Evolutionary conservation across 2,888 invertebrate species (phyloP).

Genomic region (Leucozona laternaria): DNA sequence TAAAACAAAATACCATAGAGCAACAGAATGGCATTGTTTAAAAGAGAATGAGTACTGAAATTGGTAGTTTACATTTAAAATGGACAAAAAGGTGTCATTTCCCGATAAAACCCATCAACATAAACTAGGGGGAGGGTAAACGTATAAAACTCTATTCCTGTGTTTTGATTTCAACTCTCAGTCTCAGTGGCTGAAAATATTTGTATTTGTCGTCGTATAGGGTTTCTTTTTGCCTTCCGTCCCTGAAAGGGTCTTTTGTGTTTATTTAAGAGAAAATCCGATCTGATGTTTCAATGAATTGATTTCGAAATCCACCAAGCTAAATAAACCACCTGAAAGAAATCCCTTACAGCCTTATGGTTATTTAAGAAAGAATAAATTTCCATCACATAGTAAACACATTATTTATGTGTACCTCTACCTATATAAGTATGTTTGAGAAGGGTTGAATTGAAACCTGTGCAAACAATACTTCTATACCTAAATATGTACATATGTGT

Average conservation of each 20-base stretch:
- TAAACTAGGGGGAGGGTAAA: neutral
- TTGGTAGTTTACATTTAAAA: conserved; percentile 5
- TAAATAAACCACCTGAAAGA: conserved; percentile 25
- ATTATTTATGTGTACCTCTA: conserved; percentile 33
- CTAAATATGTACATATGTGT: too few relatives aligned
- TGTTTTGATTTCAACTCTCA: conserved; percentile 15
- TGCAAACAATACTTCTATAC: neutral
- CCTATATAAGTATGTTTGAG: conserved; percentile 1
- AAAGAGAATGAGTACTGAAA: neutral
- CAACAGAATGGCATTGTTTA: neutral
- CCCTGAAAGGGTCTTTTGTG: neutral
- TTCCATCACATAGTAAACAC: conserved; percentile 13
- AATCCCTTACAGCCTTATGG: conserved; percentile 14
- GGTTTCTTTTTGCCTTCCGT: neutral
- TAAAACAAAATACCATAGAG: conserved; percentile 10
- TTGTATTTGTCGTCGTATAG: neutral
- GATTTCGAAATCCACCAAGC: conserved; percentile 23
- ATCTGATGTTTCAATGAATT: conserved; percentile 62
- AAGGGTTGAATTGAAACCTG: conserved; percentile 26
- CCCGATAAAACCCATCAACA: neutral
- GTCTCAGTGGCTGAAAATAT: conserved; percentile 4
- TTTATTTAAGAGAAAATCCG: conserved; percentile 51
- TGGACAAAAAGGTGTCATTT: conserved; percentile 10
- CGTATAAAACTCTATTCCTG: neutral
- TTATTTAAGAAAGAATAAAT: conserved; percentile 34